Base-by-base conservation (phyloP, 2,113 vertebrate genomes). In the Hypomesus transpacificus region DNA sequence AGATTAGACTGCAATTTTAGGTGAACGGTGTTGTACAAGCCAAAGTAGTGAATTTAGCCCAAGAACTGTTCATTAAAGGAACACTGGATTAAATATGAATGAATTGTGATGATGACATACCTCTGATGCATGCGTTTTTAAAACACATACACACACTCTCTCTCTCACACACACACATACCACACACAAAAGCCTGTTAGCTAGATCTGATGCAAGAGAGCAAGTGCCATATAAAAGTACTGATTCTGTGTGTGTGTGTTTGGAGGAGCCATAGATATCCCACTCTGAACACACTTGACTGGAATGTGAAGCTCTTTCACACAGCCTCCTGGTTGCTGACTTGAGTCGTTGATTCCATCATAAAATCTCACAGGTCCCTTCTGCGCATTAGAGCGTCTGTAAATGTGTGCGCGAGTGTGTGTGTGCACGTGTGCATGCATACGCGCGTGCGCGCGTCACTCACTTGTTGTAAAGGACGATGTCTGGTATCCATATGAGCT, bases 391-490 rank as follows among this genome's bases (percentile, higher is more conserved):
- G 31, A 6, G 31, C 7, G 31, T 34, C 31, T 26, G 6, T 31
- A 3, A 62, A 26, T 9, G 11, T 39, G 26, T 0, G 61, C 1
- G 28, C 31, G 31, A 13, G 26, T 20, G 52, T 17, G 64, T 14
- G 39, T 21, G 34, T 22, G 34, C 6, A 7, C 3, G 39, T 6
- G 20, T 7, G 39, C 2, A 46, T 26, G 24, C 24, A 26, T 26
- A 26, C 31, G 53, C 20, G 2, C n/a, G 28, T 46, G 39, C 8
- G 14, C 46, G n/a, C 21, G n/a, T 24, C 11, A 67, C 90, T 79
- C 87, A 94, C 93, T 94, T 94, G 84, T 94, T 94, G 77, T 94
- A 94, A 13, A 94, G 91, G 21, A 94, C 93, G 0, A 94, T 88
- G 58, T 94, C 93, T 0, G 93, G 93, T 67, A 91, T 91, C 92